Base-by-base conservation (phyloP, 2,888 invertebrate species). In the Neoaliturus tenellus region DNA sequence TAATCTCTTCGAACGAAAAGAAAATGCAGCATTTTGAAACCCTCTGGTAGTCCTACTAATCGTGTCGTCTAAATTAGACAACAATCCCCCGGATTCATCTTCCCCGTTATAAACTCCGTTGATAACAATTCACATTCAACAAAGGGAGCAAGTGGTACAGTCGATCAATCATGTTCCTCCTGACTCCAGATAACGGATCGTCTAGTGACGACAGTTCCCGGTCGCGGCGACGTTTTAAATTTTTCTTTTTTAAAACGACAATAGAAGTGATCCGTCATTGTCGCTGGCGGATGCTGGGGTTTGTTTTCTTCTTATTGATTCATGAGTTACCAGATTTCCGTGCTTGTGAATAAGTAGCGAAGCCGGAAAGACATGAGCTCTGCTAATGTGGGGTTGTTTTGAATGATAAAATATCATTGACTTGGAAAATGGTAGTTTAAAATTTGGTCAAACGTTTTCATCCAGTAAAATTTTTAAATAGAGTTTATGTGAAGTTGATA, bases 221-320 rank as follows among this genome's bases (percentile, higher is more conserved):
- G 20, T 28, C 31, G 8, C 62, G 28, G 62, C 31, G 62, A 62
- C 31, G 62, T 62, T 62, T 62, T 62, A 62, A 62, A 62, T 62
- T 62, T 62, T 62, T 28, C 62, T 62, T 62, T 62, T n/a, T 62
- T 62, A 62, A 62, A 62, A 62, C 62, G 62, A 62, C 62, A 62
- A 62, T 62, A 62, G 62, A 25, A 62, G 62, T 31, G 62, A 62
- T 62, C 62, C 62, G 31, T 62, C 62, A 62, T 31, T 3, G 12
- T 23, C 55, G 5, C 14, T 25, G 55, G 17, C 28, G 62, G 62
- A 62, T 12, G 62, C 6, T 62, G 62, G 62, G 62, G 62, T 62
- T 62, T 62, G 62, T 62, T 17, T 62, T 62, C 62, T 28, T 12
- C 62, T 62, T 62, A 62, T 62, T 62, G 62, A 62, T 62, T 62